These are phyloP conservation scores for Cistogaster globosa DNA, from an alignment of 2,888 invertebrate species.

Conservation along the genomic window DNA sequence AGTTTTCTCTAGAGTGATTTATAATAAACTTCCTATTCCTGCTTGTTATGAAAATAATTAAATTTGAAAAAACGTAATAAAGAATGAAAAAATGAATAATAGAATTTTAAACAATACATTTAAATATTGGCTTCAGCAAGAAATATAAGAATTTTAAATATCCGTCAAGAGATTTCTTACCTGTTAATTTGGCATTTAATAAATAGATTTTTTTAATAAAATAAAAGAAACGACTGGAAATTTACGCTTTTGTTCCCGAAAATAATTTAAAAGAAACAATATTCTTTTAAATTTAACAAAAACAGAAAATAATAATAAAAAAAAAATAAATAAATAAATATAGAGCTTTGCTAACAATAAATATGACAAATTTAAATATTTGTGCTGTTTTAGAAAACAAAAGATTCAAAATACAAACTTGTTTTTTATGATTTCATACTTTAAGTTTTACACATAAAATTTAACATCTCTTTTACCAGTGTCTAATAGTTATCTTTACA, in stretches of 20 bases:
- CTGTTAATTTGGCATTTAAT: too few species aligned
- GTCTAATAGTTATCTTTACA: too few species aligned
- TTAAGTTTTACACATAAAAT: too few species aligned
- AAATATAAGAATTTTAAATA: background rate
- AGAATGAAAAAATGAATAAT: too few species aligned
- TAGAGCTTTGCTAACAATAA: background rate
- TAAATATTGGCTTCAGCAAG: background rate
- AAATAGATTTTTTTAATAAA: background rate
- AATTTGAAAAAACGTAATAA: too few species aligned
- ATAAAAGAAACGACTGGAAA: background rate
- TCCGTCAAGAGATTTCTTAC: background rate
- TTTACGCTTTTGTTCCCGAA: background rate
- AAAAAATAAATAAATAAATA: background rate
- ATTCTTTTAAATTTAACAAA: background rate
- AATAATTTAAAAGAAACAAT: background rate
- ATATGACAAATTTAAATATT: constrained; percentile 14
- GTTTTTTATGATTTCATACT: constrained; percentile 4
- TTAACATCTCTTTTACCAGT: background rate
- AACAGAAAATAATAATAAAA: too few species aligned
- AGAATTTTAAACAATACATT: background rate
- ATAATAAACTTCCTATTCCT: too few species aligned
- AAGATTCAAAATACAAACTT: constrained; percentile 25
- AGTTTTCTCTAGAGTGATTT: too few species aligned
- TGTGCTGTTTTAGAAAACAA: constrained; percentile 4
- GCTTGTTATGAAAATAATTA: too few species aligned